Evolutionary conservation across 2,113 vertebrate species (phyloP), one percentile per base, ranked within the genome.

Genomic region (Acrocephalus arundinaceus): DNA sequence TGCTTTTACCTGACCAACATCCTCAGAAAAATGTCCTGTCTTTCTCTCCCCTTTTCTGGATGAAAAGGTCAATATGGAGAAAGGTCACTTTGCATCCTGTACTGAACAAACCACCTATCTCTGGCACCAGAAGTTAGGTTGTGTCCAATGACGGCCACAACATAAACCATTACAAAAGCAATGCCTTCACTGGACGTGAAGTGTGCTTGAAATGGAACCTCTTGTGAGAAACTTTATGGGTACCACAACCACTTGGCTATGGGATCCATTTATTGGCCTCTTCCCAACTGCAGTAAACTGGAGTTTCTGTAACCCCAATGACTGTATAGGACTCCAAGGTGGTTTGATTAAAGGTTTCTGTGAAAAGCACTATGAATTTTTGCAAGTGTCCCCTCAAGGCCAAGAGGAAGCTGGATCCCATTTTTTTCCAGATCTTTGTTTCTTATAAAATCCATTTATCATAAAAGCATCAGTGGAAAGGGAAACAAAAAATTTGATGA

Each of bases 91-190:
- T 87, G 71, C 48, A 75, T 81, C 18, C 46, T 80, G 33, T 75
- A 54, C n/a, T 85, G 86, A 85, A 66, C 5, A 61, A n/a, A 45
- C 59, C n/a, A 45, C 22, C 6, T 91, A 41, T 35, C 27, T 75
- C 41, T 61, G 57, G 75, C 87, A 63, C 46, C n/a, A 62, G 55
- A 96, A 88, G 15, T 37, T 70, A 87, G 49, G 31, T 57, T 87
- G 74, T 28, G 57, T 68, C 25, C 30, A 91, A 48, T 10, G 15
- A 66, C 24, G 39, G n/a, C 31, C 75, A 87, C 59, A 62, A 31
- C 41, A 31, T 57, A 93, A 79, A 72, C 37, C 27, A 35, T 73
- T 89, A 67, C 74, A 91, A 96, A 96, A 95, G 9, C 57, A 90
- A 88, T 55, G 54, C 24, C 58, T 96, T 96, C 83, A 43, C 65